Evolutionary conservation across 2,113 vertebrate genomes (phyloP).

Genomic region (Rhinoptilus africanus): DNA sequence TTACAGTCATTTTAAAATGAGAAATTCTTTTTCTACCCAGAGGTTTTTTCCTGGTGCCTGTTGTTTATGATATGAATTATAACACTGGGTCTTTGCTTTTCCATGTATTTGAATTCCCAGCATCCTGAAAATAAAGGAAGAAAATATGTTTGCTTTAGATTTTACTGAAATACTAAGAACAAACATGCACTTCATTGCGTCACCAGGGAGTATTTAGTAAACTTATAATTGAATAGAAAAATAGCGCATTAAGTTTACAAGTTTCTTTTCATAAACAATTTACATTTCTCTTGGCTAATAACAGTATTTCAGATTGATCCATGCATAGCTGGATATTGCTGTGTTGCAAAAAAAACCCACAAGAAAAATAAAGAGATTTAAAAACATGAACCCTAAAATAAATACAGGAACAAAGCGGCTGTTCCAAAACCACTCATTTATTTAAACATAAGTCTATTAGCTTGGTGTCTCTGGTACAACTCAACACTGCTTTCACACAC

Average conservation of each 20-base stretch:
- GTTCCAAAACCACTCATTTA: background rate
- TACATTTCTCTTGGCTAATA: background rate
- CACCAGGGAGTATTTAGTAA: background rate
- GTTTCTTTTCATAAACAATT: background rate
- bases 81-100: background rate
- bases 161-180: background rate
- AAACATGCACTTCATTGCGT: background rate
- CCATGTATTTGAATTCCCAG: background rate
- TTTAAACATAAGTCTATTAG: background rate
- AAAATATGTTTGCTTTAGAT: background rate
- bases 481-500: background rate
- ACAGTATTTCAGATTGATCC: background rate
- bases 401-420: background rate
- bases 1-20: background rate
- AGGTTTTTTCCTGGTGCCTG: background rate
- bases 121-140: background rate
- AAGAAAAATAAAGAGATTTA: background rate
- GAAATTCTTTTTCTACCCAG: background rate
- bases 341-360: background rate
- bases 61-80: background rate
- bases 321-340: background rate
- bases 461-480: background rate
- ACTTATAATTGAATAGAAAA: background rate
- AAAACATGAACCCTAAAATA: background rate
- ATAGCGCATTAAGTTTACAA: background rate